Percentiles rank a stretch among this genome's conserved stretches.
phyloP scores from a whole-genome alignment of 2,113 vertebrate genomes.

The Phrynocephalus versicolor region DNA sequence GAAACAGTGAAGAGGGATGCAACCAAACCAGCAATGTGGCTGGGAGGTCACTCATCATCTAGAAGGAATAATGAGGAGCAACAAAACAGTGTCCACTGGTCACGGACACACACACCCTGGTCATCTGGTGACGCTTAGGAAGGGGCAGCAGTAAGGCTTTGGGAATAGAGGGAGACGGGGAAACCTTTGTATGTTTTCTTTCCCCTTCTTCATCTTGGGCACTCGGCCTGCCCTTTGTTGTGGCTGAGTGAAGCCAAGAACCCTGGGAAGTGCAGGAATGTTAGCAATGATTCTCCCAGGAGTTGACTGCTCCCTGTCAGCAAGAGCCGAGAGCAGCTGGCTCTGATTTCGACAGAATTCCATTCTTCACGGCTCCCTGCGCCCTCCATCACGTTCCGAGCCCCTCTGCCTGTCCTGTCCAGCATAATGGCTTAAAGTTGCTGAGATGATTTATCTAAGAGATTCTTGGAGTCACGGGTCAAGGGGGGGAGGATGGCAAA shows the following conservation, averaged over 20 bases:
- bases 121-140: neutral
- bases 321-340: conserved; percentile 19
- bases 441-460: conserved; percentile 46
- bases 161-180: neutral
- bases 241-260: conserved; percentile 22
- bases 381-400: neutral
- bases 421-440: conserved; percentile 39
- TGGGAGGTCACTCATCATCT: neutral
- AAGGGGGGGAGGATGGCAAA: conserved; percentile 3
- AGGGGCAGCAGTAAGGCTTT: neutral
- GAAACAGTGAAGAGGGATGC: neutral
- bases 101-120: neutral
- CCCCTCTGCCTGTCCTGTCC: neutral
- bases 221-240: conserved; percentile 38
- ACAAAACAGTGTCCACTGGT: neutral
- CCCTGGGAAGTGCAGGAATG: conserved; percentile 35
- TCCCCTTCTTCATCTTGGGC: neutral
- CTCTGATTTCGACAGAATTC: conserved; percentile 35
- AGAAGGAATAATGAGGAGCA: neutral
- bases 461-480: conserved; percentile 29
- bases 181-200: conserved; percentile 12
- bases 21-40: neutral
- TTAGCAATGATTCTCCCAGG: conserved; percentile 10
- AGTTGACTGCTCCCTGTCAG: conserved; percentile 20
- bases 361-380: neutral